Base-by-base conservation (phyloP, 1,140 invertebrate species). In the Platyscapa corneri region DNA sequence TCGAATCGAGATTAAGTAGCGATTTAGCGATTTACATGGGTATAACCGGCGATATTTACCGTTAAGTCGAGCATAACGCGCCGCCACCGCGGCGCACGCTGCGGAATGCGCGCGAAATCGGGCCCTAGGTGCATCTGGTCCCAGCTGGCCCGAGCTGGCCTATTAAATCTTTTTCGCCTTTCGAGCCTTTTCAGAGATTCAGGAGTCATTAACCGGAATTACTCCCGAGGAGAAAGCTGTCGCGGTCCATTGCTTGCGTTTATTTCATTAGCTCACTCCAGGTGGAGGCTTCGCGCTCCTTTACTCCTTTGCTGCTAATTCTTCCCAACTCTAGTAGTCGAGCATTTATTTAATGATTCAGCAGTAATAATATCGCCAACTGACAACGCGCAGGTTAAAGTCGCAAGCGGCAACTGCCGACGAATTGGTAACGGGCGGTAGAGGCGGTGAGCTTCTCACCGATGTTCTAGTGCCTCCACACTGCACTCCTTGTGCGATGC, bases 1-100 rank as follows among this genome's bases (percentile, higher is more conserved):
- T 74, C 87, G 86, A 82, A 88, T 88, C 83, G 85, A 86, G 88
- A 88, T 89, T 89, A 88, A 86, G 80, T 83, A 67, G 86, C 88
- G 87, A 89, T 89, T 90, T 88, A 88, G 85, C 86, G 87, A 88
- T 90, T 90, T 89, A 88, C 88, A 88, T 20, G 84, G 70, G 39
- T 81, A 75, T 39, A 79, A 42, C 32, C 37, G 18, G 20, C 46
- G 82, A 74, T 87, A 78, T 86, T 83, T 88, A 88, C 88, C 85
- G 88, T 88, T 88, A 88, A 82, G 64, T 64, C 82, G 78, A 87
- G 46, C 70, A 72, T 82, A 82, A 72, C 42, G 64, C 79, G 60
- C 49, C 49, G n/a, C 37, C 30, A 46, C 46, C 75, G 30, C 75
- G 46, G 23, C 32, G 30, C 1, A 39, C 16, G 37, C 46, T 32